These are phyloP conservation scores for Dolichoris vasculosae DNA, from an alignment of 1,140 invertebrate species.

Conservation along the genomic window DNA sequence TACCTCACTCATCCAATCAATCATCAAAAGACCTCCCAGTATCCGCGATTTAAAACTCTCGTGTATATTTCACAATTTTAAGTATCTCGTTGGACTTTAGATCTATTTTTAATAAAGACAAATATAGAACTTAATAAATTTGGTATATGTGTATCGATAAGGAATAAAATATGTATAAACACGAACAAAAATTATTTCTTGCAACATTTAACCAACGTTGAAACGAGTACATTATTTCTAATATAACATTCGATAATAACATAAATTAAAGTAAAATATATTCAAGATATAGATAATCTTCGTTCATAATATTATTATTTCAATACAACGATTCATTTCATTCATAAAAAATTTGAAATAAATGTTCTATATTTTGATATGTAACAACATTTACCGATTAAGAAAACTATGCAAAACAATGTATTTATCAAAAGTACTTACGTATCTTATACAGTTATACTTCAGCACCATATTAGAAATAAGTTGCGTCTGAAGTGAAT, in stretches of 20 bases:
- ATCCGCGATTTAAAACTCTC: neutral
- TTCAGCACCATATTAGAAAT: neutral
- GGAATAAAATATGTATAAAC: no score
- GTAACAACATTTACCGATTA: neutral
- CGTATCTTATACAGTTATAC: neutral
- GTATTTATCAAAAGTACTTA: neutral
- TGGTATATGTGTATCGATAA: no score
- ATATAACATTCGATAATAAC: no score
- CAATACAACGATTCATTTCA: no score
- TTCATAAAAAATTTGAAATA: no score
- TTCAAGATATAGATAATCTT: no score
- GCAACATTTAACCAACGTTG: no score
- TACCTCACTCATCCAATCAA: conserved; percentile 34
- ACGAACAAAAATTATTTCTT: no score
- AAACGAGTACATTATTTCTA: no score
- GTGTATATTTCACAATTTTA: neutral
- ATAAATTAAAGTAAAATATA: no score
- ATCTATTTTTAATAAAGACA: neutral
- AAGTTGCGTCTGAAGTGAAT: neutral
- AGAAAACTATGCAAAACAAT: neutral
- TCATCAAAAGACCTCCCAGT: neutral
- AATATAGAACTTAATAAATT: no score
- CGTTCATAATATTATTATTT: no score
- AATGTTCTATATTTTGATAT: neutral
- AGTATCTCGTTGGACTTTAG: neutral